phyloP scores from a whole-genome alignment of 92 coral and sea anemone species.

The Epizoanthus fatuus region DNA sequence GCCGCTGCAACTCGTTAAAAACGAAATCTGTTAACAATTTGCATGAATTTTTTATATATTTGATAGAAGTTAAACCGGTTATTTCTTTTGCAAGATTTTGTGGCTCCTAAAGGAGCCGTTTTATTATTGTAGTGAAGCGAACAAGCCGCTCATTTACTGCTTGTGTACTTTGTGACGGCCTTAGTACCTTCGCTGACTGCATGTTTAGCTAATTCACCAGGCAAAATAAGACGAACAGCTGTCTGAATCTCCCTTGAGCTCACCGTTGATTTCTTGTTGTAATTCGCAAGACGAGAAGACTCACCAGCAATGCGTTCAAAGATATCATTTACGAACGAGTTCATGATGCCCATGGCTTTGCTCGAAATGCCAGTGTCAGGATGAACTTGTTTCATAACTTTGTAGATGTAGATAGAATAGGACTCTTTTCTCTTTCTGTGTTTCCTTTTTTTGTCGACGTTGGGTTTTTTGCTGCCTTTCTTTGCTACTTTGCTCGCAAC shows the following conservation, averaged over 20 bases:
- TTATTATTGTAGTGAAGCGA: constrained; percentile 26
- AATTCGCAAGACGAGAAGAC: constrained; percentile 58
- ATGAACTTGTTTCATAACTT: constrained; percentile 52
- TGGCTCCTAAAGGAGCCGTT: constrained; percentile 8
- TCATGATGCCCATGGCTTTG: constrained; percentile 15
- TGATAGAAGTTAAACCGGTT: neutral
- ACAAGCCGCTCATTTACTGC: neutral
- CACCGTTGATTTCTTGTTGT: constrained; percentile 60
- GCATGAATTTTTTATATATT: neutral
- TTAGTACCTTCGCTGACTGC: neutral
- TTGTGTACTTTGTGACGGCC: too few relatives aligned
- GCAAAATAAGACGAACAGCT: neutral
- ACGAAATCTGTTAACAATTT: constrained; percentile 7
- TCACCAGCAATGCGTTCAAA: constrained; percentile 80
- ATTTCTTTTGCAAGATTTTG: neutral
- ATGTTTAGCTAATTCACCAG: constrained; percentile 2
- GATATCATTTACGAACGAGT: constrained; percentile 74
- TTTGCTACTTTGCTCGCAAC: constrained; percentile 44
- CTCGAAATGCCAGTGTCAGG: constrained; percentile 82
- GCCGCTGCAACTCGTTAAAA: neutral
- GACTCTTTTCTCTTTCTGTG: constrained; percentile 34
- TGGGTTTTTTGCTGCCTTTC: constrained; percentile 17
- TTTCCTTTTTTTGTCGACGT: constrained; percentile 40
- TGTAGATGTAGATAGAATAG: constrained; percentile 32
- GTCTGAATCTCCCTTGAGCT: constrained; percentile 6